Percentiles rank a stretch among this genome's conserved stretches.
Conservation (phyloP, 2,888 invertebrate species). For the Parnassius orleans region DNA sequence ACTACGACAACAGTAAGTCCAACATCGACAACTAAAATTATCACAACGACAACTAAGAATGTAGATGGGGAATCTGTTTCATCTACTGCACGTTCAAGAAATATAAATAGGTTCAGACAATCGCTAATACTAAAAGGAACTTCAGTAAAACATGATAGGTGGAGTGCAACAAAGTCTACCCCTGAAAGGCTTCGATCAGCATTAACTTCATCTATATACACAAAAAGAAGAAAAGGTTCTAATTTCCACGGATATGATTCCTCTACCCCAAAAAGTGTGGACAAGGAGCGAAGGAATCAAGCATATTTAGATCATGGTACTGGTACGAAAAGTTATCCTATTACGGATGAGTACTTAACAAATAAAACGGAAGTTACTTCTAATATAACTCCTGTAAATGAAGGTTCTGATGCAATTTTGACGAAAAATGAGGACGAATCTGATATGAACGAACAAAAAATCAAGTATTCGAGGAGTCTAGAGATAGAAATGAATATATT, state of each 20-base stretch:
- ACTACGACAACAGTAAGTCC: conserved; percentile 33
- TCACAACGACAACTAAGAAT: conserved; percentile 35
- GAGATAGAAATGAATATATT: conserved; percentile 56
- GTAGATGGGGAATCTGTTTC: conserved; percentile 23
- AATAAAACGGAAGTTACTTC: conserved; percentile 8
- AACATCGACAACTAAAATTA: conserved; percentile 37
- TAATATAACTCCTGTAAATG: conserved; percentile 4
- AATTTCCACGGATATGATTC: conserved; percentile 65
- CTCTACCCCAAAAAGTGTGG: conserved; percentile 46
- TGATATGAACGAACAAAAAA: conserved; percentile 33
- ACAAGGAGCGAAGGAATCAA: conserved; percentile 42
- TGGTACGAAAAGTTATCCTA: conserved; percentile 31
- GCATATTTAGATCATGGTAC: conserved; percentile 43
- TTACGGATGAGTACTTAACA: conserved; percentile 21
- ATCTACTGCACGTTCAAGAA: conserved; percentile 45
- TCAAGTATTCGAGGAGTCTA: conserved; percentile 40
- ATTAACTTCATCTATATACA: conserved; percentile 36
- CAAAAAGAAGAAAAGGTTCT: conserved; percentile 63
- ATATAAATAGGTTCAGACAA: conserved; percentile 65
- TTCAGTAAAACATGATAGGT: conserved; percentile 72
- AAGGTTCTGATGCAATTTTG: conserved; percentile 22
- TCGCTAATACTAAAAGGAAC: conserved; percentile 69
- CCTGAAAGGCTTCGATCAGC: conserved; percentile 43
- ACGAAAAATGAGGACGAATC: conserved; percentile 34
- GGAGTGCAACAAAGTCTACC: conserved; percentile 43